Percentiles rank a stretch among this genome's conserved stretches.
Conservation (phyloP, 2,888 invertebrate genomes). For the Oscheius sp. region DNA sequence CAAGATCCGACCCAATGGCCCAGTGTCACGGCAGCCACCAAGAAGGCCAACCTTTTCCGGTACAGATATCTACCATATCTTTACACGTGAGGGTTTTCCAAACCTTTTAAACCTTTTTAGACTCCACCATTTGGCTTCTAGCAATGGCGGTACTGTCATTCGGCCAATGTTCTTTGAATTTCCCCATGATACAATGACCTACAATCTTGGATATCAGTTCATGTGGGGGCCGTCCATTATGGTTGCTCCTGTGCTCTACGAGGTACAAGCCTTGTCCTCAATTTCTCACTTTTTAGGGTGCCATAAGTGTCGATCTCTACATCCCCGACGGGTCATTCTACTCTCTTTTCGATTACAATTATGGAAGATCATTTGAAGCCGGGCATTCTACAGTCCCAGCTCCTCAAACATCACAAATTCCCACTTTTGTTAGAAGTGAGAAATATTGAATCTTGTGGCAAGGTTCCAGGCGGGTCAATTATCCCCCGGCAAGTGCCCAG, state of each 20-base stretch:
- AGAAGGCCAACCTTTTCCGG: constrained; percentile 67
- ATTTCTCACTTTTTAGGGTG: too few species aligned
- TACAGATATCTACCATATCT: constrained; percentile 70
- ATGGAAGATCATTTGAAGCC: constrained; percentile 44
- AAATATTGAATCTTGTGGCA: too few species aligned
- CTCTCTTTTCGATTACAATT: constrained; percentile 58
- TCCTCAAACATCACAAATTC: constrained; percentile 61
- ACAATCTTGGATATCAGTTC: constrained; percentile 65
- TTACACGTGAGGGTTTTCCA: constrained; percentile 54
- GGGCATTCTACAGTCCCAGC: constrained; percentile 56
- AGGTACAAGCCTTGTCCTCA: constrained; percentile 34
- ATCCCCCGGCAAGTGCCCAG: constrained; percentile 76
- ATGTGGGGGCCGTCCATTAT: constrained; percentile 67
- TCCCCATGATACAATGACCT: constrained; percentile 57
- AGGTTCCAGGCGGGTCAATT: constrained; percentile 76
- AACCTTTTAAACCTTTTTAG: constrained; percentile 43
- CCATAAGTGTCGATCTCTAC: constrained; percentile 68
- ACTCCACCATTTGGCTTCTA: constrained; percentile 61
- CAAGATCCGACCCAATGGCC: constrained; percentile 72
- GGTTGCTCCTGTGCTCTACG: constrained; percentile 53
- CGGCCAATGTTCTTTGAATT: constrained; percentile 69
- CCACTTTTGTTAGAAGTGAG: constrained; percentile 62
- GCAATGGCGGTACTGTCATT: constrained; percentile 64
- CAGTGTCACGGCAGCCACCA: constrained; percentile 65
- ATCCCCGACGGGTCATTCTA: constrained; percentile 74